Base-by-base conservation (phyloP, 2,113 vertebrate species). In the Trachemys scripta region DNA sequence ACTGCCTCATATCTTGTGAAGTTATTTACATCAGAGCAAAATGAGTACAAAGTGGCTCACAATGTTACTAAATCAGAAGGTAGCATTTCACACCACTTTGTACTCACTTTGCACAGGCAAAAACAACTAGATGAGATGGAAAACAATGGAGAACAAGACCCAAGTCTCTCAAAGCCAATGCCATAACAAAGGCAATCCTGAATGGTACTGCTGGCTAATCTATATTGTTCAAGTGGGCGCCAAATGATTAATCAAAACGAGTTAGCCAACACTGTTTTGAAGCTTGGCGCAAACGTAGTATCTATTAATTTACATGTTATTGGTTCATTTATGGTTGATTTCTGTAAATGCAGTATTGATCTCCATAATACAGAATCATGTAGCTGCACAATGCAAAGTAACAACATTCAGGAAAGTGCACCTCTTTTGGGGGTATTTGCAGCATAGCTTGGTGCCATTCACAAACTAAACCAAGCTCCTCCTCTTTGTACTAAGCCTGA, bases 341-440 rank as follows among this genome's bases (percentile, higher is more conserved):
- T 80, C 47, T 62, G 72, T 69, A 84, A 31, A 9, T 20, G 59
- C 11, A 8, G 42, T 78, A 83, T 38, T 4, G 50, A 20, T 51
- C 10, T 45, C 57, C 38, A 72, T 78, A 38, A 54, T 19, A 35
- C 27, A 17, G 24, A 50, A 76, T 2, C n/a, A 49, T 5, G 31
- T 1, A 9, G 24, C 6, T 53, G 57, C 17, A 54, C 53, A 22
- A 54, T 54, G 53, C 53, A 54, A 54, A 54, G 53, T 54, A 47
- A 24, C 8, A 35, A 22, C 16, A 50, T 25, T 76, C 0, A 0
- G 75, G 24, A 14, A 31, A 54, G 31, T 0, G 1, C 45, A 53
- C 8, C 3, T 20, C 42, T 78, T 78, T 72, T 22, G 19, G 17
- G 47, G 17, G 3, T 51, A 80, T 90, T 47, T 57, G 9, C 17